A percentile compares a stretch with the other conserved stretches of the same genome.
These are phyloP conservation scores for Abscondita cerata DNA, from an alignment of 2,888 invertebrate species.

Conservation along the genomic window DNA sequence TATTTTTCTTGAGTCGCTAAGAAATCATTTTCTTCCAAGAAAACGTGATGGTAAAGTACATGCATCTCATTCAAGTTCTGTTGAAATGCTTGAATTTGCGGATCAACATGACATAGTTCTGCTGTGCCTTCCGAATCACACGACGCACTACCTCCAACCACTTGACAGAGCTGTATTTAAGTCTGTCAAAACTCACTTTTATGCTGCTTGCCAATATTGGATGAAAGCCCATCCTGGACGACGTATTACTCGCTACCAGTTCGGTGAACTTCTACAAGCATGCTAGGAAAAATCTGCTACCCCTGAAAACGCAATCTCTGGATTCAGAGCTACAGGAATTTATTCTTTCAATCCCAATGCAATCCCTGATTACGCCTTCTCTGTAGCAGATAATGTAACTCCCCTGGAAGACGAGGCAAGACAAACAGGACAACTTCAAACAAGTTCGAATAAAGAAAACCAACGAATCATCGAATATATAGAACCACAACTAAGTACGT, in stretches of 20 bases:
- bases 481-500: no score
- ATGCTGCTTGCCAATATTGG: background rate
- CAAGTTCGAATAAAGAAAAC: no score
- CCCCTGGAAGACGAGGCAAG: no score
- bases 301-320: background rate
- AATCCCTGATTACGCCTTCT: no score
- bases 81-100: background rate
- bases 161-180: constrained; percentile 3
- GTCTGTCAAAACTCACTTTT: background rate
- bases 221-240: constrained; percentile 1
- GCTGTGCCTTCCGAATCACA: background rate
- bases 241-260: constrained; percentile 4
- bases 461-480: no score
- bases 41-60: background rate
- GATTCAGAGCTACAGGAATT: no score
- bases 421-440: no score
- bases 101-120: no score
- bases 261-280: background rate
- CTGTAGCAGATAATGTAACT: no score
- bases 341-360: no score
- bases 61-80: constrained; percentile 1
- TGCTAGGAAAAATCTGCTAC: background rate
- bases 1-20: background rate
- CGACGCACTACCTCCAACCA: background rate
- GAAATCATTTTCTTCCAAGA: background rate